Percentiles rank a stretch among this genome's conserved stretches.
Conservation (phyloP, 2,888 invertebrate genomes). For the Pimpla rufipes region DNA sequence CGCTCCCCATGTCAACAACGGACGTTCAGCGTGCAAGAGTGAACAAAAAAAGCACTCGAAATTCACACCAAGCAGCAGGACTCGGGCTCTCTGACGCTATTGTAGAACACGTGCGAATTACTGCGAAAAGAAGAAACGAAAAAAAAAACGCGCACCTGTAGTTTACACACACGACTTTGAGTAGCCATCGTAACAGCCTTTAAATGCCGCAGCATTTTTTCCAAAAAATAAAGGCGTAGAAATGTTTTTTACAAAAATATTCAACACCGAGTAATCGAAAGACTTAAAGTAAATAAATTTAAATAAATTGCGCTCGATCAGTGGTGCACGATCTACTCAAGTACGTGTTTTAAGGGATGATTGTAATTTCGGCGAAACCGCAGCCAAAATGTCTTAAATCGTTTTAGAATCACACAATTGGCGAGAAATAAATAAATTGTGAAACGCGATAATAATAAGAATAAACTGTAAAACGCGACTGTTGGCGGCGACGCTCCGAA, state of each 20-base stretch:
- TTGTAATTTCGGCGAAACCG: not conserved
- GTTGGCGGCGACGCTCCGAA: not conserved
- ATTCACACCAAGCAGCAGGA: slow-evolving; percentile 4
- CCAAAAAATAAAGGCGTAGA: not conserved
- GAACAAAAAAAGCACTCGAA: slow-evolving; percentile 30
- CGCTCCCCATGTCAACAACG: slow-evolving; percentile 22
- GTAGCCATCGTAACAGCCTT: not conserved
- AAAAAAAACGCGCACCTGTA: not conserved
- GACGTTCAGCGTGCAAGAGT: slow-evolving; percentile 11
- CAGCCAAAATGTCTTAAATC: not conserved
- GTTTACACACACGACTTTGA: not conserved
- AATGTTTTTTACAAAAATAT: slow-evolving; percentile 6
- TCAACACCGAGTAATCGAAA: not conserved
- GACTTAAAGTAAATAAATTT: not conserved
- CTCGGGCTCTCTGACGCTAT: slow-evolving; percentile 13
- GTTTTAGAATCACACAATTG: not conserved
- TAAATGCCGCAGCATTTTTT: slow-evolving; percentile 1
- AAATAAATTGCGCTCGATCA: not conserved
- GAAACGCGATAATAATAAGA: not conserved
- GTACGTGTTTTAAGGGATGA: not conserved
- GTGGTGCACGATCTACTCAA: not conserved
- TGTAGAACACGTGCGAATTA: not conserved
- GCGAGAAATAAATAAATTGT: not conserved
- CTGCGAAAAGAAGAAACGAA: slow-evolving; percentile 1
- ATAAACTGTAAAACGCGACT: not conserved